Conservation (phyloP, 2,797 vertebrate species). For the Mormyrus proboscirostris region DNA sequence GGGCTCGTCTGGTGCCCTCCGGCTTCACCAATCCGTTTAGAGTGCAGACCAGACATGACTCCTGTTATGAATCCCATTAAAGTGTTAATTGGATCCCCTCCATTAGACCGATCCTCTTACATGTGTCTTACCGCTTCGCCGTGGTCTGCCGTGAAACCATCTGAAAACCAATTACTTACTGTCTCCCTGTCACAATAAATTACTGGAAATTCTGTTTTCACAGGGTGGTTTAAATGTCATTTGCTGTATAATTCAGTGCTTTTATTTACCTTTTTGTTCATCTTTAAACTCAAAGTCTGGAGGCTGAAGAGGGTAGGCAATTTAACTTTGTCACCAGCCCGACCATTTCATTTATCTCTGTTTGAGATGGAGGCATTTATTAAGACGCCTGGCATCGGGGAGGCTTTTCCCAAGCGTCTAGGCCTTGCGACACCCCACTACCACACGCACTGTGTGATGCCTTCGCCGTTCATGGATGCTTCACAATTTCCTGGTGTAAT, state of each 20-base stretch:
- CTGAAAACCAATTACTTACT: conserved; percentile 13
- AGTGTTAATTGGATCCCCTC: conserved; percentile 12
- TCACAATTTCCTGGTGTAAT: not conserved
- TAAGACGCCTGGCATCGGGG: not conserved
- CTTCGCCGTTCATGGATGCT: not conserved
- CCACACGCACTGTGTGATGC: not conserved
- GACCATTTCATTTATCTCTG: not conserved
- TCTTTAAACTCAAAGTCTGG: not conserved
- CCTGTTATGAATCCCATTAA: not conserved
- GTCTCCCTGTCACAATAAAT: conserved; percentile 7
- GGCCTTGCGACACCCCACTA: not conserved
- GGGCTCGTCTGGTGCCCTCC: not conserved
- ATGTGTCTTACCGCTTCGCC: not conserved
- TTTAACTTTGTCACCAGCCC: not conserved
- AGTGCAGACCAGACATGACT: not conserved
- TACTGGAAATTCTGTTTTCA: conserved; percentile 5
- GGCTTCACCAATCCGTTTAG: not conserved
- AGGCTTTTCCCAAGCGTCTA: not conserved
- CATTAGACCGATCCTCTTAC: conserved; percentile 11
- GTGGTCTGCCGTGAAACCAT: not conserved
- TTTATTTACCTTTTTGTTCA: not conserved
- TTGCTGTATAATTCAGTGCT: not conserved
- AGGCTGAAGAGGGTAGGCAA: not conserved
- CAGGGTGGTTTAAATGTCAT: not conserved
- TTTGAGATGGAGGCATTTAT: not conserved